phyloP scores from a whole-genome alignment of 2,113 vertebrate genomes.

The Psophia crepitans region DNA sequence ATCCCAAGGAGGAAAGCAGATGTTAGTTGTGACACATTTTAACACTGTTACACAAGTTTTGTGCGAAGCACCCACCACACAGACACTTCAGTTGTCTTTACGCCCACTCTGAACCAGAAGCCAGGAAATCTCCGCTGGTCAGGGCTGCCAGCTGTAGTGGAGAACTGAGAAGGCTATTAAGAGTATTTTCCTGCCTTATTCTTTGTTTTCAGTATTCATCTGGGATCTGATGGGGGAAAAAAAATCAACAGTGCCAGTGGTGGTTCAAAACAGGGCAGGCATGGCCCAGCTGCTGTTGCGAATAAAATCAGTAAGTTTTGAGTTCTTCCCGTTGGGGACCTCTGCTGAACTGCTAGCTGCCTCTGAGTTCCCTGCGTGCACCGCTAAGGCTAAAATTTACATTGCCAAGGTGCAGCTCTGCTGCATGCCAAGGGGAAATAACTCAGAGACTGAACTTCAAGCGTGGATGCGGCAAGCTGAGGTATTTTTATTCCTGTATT shows the following conservation, averaged over 20 bases:
- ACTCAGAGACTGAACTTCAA: neutral
- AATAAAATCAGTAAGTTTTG: neutral
- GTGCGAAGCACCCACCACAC: neutral
- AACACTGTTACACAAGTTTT: neutral
- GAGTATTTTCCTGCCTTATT: neutral
- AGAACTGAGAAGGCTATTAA: neutral
- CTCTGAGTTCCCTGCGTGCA: neutral
- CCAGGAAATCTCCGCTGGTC: neutral
- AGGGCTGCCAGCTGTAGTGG: neutral
- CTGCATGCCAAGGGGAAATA: neutral
- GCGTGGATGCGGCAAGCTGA: fast-evolving
- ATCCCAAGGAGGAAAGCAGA: conserved; percentile 7
- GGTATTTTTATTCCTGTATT: neutral
- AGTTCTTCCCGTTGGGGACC: neutral
- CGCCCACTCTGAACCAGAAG: neutral
- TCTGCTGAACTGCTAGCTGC: neutral
- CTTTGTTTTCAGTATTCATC: neutral
- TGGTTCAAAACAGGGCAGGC: neutral
- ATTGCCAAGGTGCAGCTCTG: neutral
- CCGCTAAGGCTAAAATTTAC: neutral
- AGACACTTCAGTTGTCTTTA: neutral
- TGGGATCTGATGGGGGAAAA: neutral
- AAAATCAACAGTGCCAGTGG: neutral
- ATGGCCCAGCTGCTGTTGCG: neutral
- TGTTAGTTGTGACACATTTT: neutral